phyloP scores from a whole-genome alignment of 2,113 vertebrate genomes.

The Paramormyrops kingsleyae region DNA sequence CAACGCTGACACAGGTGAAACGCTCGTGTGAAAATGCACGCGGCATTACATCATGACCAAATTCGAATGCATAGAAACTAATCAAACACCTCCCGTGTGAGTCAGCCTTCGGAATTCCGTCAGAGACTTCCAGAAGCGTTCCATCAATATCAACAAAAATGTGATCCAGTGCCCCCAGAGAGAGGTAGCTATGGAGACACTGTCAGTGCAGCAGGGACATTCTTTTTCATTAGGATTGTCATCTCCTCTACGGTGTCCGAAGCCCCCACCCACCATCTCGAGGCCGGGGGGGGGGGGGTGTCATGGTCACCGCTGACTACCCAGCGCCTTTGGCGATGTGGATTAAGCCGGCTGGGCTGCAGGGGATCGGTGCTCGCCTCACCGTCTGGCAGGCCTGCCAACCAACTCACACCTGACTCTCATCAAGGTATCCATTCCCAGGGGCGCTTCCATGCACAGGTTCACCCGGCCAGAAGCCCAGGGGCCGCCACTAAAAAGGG shows the following conservation, averaged over 20 bases:
- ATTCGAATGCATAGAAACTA: background rate
- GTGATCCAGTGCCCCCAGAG: slow-evolving; percentile 11
- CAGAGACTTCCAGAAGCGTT: background rate
- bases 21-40: background rate
- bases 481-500: background rate
- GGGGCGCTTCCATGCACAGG: background rate
- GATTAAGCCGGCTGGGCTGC: background rate
- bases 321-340: background rate
- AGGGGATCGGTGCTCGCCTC: background rate
- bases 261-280: slow-evolving; percentile 17
- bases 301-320: background rate
- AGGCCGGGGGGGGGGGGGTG: background rate
- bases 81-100: background rate
- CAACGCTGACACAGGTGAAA: background rate
- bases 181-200: slow-evolving; percentile 17
- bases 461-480: background rate
- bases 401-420: background rate
- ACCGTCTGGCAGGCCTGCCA: background rate
- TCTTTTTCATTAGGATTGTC: slow-evolving; percentile 59
- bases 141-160: background rate
- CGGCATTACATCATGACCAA: background rate
- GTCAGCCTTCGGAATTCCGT: background rate
- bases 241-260: slow-evolving; percentile 45
- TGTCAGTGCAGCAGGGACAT: slow-evolving; percentile 38
- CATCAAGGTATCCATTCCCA: background rate